These are phyloP conservation scores for Acrocera orbiculus DNA, from an alignment of 2,888 invertebrate species.

Conservation along the genomic window DNA sequence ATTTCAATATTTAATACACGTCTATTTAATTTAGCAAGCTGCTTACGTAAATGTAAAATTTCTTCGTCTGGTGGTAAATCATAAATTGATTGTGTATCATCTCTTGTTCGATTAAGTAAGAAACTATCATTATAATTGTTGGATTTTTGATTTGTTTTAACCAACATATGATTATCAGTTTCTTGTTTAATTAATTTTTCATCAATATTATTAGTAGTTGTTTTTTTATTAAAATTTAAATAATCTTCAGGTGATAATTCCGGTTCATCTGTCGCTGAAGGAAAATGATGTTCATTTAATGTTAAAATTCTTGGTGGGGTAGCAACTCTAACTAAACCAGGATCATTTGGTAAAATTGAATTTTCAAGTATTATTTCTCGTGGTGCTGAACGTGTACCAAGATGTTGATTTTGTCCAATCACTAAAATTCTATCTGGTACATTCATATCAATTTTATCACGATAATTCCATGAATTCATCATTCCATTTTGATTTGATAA, in stretches of 20 bases:
- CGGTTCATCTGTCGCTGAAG: slow-evolving; percentile 42
- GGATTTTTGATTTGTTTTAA: background rate
- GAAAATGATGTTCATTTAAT: slow-evolving; percentile 67
- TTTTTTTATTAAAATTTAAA: slow-evolving; percentile 20
- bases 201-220: slow-evolving; percentile 20
- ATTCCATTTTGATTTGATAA: slow-evolving; percentile 38
- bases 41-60: slow-evolving; percentile 62
- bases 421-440: slow-evolving; percentile 88
- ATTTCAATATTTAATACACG: slow-evolving; percentile 75
- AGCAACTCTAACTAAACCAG: slow-evolving; percentile 59
- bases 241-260: slow-evolving; percentile 20
- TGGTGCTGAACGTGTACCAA: slow-evolving; percentile 60
- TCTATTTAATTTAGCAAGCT: slow-evolving; percentile 72
- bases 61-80: slow-evolving; percentile 61
- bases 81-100: slow-evolving; percentile 48
- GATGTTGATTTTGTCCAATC: slow-evolving; percentile 56
- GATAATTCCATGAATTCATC: slow-evolving; percentile 45
- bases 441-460: slow-evolving; percentile 74
- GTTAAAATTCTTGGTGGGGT: slow-evolving; percentile 82
- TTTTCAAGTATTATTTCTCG: slow-evolving; percentile 73
- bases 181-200: no score
- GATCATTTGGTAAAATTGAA: slow-evolving; percentile 53
- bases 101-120: slow-evolving; percentile 32
- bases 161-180: slow-evolving; percentile 18
- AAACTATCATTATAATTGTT: slow-evolving; percentile 17